Evolutionary conservation across 2,113 vertebrate species (phyloP), one percentile per base, ranked within the genome.

Genomic region (Campylomormyrus tamandua): DNA sequence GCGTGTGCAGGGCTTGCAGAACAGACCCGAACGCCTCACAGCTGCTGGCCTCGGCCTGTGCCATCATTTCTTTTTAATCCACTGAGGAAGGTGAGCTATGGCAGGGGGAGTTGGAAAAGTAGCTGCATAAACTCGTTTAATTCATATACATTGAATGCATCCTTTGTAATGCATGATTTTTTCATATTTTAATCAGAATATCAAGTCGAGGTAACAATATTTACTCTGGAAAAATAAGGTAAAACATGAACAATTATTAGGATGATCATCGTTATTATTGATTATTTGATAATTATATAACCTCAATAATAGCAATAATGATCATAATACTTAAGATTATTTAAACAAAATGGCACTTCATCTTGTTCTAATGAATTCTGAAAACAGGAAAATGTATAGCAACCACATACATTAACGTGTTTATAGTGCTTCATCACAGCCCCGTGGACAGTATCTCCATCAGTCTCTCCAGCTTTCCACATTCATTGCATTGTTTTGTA

Each of bases 181-280:
- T 88, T 74, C 27, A 91, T 91, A 90, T 85, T 53, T 90, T 89
- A 91, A 91, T 92, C 91, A 88, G 92, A 91, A 93, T 91, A 91
- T 90, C 88, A 92, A 88, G 89, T 88, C 89, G 92, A 91, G 86
- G 90, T 92, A 92, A 92, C 92, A 92, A 91, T 93, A 92, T 91
- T 93, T 91, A 92, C 91, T 92, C 92, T 91, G 90, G 90, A 90
- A 92, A 92, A 92, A 91, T 90, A 90, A 91, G 87, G 91, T 92
- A 89, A 90, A 91, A 92, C 88, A 89, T 90, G 90, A 90, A 87
- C 50, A 66, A 88, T 91, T 87, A 91, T 91, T 83, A 92, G 48
- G 77, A 92, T 89, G 35, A 70, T 91, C 90, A 89, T 91, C 56
- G 74, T 80, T 86, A 90, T 91, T 84, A 90, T 84, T 92, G 53